Conservation (phyloP, 1,140 invertebrate genomes). For the Steinernema khuongi region DNA sequence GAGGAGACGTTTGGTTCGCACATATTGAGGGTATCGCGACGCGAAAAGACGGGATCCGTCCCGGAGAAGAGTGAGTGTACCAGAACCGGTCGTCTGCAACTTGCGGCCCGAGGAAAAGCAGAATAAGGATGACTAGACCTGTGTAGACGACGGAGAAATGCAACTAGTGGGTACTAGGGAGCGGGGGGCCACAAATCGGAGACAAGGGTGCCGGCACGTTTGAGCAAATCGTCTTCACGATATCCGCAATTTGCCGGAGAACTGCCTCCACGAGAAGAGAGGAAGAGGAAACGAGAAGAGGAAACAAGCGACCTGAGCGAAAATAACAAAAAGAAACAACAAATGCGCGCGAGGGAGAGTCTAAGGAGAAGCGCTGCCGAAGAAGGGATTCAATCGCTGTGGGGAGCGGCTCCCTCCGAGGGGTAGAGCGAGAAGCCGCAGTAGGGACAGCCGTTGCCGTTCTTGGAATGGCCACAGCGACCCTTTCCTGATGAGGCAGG, state of each 20-base stretch:
- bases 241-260: constrained; percentile 12
- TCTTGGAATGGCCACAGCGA: background rate
- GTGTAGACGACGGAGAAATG: background rate
- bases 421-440: background rate
- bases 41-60: background rate
- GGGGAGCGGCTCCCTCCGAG: background rate
- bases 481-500: background rate
- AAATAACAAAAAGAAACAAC: background rate
- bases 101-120: constrained; percentile 4
- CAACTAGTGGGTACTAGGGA: background rate
- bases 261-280: background rate
- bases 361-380: background rate
- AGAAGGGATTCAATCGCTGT: background rate
- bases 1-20: background rate
- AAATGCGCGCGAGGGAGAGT: background rate
- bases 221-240: constrained; percentile 16
- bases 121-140: constrained; percentile 2
- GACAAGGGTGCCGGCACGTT: background rate
- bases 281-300: background rate
- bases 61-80: background rate
- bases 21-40: constrained; percentile 16
- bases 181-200: constrained; percentile 1
- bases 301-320: constrained; percentile 2
- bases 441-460: background rate
- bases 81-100: background rate